Evolutionary conservation across 2,888 invertebrate species (phyloP).

Genomic region (Himalopsyche anomala): DNA sequence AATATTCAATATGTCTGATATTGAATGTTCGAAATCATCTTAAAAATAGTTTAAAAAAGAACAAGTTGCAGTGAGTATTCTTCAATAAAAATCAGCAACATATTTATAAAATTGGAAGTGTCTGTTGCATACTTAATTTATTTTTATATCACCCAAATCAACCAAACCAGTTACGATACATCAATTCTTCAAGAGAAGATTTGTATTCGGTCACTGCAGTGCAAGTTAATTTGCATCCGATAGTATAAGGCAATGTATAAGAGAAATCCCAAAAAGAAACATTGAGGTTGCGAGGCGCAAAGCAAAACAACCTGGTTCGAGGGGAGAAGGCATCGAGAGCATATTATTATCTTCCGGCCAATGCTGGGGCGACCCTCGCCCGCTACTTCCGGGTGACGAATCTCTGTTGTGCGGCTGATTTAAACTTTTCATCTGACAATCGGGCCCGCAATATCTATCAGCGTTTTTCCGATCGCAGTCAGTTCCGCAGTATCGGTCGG

Average conservation of each 20-base stretch:
- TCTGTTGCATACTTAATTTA: too few species aligned
- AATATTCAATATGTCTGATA: too few species aligned
- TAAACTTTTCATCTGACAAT: background rate
- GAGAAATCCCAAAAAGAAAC: slow-evolving; percentile 39
- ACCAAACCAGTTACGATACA: too few species aligned
- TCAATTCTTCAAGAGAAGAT: too few species aligned
- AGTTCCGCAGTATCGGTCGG: slow-evolving; percentile 67
- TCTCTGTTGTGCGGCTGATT: slow-evolving; percentile 67
- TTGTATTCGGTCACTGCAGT: too few species aligned
- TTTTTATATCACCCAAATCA: too few species aligned
- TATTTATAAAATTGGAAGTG: too few species aligned
- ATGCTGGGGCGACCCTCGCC: slow-evolving; percentile 75
- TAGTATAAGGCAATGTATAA: background rate
- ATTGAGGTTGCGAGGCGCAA: background rate
- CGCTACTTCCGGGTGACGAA: slow-evolving; percentile 74
- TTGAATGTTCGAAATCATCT: too few species aligned
- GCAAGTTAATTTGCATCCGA: background rate
- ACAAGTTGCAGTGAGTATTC: too few species aligned
- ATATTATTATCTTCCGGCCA: slow-evolving; percentile 67
- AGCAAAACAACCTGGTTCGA: slow-evolving; percentile 60
- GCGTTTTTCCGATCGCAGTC: slow-evolving; percentile 67
- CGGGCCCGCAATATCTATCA: background rate
- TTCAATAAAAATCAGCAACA: too few species aligned
- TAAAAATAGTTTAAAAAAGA: too few species aligned
- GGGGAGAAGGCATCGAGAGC: slow-evolving; percentile 44